phyloP scores from a whole-genome alignment of 2,113 vertebrate species.

The Himantopus leucocephalus region DNA sequence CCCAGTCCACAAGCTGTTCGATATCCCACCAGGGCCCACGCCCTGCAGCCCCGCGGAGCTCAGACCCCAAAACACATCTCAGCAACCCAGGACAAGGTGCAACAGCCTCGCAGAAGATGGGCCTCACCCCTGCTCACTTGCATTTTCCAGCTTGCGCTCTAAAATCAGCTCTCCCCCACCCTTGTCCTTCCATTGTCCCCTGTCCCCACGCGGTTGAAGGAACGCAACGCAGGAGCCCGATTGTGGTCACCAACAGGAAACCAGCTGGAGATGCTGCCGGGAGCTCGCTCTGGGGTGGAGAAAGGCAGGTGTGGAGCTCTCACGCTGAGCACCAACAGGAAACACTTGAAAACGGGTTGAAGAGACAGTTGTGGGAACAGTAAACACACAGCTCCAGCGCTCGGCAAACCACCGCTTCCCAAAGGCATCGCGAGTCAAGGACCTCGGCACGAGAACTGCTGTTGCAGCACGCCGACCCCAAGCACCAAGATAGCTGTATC shows the following conservation, averaged over 20 bases:
- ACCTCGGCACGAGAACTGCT: not conserved
- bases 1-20: not conserved
- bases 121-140: not conserved
- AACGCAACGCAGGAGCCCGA: not conserved
- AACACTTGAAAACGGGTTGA: not conserved
- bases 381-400: not conserved
- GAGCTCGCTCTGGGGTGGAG: not conserved
- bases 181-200: not conserved
- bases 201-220: fast-evolving
- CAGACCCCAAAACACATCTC: not conserved
- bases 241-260: not conserved
- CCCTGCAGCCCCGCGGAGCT: not conserved
- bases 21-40: not conserved
- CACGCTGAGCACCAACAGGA: not conserved
- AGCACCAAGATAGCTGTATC: not conserved
- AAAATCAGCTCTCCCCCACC: not conserved
- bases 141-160: not conserved
- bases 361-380: not conserved
- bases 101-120: not conserved
- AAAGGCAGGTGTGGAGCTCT: not conserved
- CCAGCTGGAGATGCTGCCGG: not conserved
- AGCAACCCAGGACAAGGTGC: not conserved
- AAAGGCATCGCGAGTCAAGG: not conserved
- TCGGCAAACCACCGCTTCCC: not conserved
- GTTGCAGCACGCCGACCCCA: not conserved